phyloP scores from a whole-genome alignment of 37 sponge, comb jelly and placozoan genomes.

The Hormiphora californensis region DNA sequence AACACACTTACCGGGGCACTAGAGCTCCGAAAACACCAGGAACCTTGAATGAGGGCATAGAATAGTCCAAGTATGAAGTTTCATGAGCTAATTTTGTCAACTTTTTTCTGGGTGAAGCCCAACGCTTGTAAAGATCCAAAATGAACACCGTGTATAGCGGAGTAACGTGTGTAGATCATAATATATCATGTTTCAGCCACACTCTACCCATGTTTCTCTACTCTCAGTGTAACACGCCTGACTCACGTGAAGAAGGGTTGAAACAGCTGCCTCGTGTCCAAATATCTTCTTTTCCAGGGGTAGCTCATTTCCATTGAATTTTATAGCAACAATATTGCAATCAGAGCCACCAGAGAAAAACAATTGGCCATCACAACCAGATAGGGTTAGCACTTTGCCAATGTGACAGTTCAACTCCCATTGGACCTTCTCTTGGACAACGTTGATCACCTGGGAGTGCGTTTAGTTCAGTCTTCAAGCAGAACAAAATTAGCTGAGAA shows the following conservation, averaged over 20 bases:
- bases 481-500: background rate
- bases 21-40: no score
- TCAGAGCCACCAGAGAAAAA: constrained; percentile 22
- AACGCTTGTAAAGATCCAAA: no score
- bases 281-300: background rate
- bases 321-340: constrained; percentile 1
- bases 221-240: no score
- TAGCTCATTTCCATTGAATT: background rate
- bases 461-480: background rate
- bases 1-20: no score
- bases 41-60: no score
- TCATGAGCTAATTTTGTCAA: no score
- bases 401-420: background rate
- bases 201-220: no score
- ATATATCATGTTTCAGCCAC: no score
- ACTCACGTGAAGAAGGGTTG: constrained; percentile 18
- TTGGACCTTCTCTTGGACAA: background rate
- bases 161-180: no score
- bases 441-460: background rate
- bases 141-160: no score
- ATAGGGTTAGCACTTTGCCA: constrained; percentile 2
- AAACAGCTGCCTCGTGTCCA: constrained; percentile 38
- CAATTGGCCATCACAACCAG: background rate
- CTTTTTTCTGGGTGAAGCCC: no score
- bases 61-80: no score